phyloP scores from a whole-genome alignment of 2,888 invertebrate genomes.

The Escarpia spicata region DNA sequence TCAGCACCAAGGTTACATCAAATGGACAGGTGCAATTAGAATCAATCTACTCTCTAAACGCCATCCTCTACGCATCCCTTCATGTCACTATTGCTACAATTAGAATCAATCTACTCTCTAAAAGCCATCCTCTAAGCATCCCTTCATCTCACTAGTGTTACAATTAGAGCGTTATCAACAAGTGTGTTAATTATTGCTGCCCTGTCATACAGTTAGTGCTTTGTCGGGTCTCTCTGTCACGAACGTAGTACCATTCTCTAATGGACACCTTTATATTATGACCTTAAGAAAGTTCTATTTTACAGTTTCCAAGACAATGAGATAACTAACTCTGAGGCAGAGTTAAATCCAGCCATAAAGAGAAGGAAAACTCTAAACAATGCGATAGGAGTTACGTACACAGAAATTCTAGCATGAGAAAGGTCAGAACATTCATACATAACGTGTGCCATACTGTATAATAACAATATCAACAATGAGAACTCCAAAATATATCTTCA shows the following conservation, averaged over 20 bases:
- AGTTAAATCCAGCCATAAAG: too few relatives aligned
- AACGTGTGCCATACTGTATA: too few relatives aligned
- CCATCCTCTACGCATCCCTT: background rate
- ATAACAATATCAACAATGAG: too few relatives aligned
- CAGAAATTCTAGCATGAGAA: too few relatives aligned
- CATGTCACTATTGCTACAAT: background rate
- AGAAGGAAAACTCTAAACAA: too few relatives aligned
- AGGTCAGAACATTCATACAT: too few relatives aligned
- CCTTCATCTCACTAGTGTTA: background rate
- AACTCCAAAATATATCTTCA: too few relatives aligned
- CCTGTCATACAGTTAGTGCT: background rate
- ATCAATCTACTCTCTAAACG: background rate
- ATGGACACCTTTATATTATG: background rate
- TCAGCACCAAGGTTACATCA: background rate
- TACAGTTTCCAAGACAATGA: too few relatives aligned
- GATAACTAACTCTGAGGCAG: too few relatives aligned
- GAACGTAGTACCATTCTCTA: background rate
- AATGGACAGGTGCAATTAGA: slow-evolving; percentile 7
- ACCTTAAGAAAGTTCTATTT: background rate
- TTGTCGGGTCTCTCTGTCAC: background rate
- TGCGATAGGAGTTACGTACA: too few relatives aligned
- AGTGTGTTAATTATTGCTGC: background rate
- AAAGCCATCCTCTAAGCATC: background rate
- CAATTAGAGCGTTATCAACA: background rate
- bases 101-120: background rate